Evolutionary conservation across 37 sponge, comb jelly and placozoan species (phyloP).

Genomic region (Chondrosia reniformis): DNA sequence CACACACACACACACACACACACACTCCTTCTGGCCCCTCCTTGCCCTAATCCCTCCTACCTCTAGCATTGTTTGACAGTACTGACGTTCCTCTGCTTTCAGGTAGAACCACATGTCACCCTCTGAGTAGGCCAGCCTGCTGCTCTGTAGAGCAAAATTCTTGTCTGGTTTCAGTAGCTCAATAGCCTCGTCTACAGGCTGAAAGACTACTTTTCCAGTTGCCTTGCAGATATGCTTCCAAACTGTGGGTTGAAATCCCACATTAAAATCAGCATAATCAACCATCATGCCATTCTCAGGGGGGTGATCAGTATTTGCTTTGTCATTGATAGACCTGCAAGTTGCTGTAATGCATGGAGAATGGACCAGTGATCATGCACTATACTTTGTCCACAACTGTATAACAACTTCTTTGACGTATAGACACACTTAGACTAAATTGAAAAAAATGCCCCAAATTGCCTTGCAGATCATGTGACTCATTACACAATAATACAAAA

Average conservation of each 20-base stretch:
- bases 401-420: background rate
- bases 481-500: no score
- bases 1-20: background rate
- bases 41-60: background rate
- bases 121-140: slow-evolving; percentile 21
- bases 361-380: background rate
- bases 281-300: background rate
- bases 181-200: slow-evolving; percentile 13
- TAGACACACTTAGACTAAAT: no score
- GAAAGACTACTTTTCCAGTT: background rate
- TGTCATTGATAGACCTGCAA: background rate
- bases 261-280: slow-evolving; percentile 31
- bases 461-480: no score
- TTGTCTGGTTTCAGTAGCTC: background rate
- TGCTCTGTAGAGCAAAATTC: slow-evolving; percentile 22
- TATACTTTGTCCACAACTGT: background rate
- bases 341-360: background rate
- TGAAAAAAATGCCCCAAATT: no score
- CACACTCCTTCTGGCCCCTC: background rate
- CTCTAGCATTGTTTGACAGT: background rate
- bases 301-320: background rate
- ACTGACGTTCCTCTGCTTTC: background rate
- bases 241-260: slow-evolving; percentile 32
- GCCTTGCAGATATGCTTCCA: slow-evolving; percentile 23
- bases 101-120: slow-evolving; percentile 25